Evolutionary conservation across 1,140 invertebrate species (phyloP).

Genomic region (Cydia amplana): DNA sequence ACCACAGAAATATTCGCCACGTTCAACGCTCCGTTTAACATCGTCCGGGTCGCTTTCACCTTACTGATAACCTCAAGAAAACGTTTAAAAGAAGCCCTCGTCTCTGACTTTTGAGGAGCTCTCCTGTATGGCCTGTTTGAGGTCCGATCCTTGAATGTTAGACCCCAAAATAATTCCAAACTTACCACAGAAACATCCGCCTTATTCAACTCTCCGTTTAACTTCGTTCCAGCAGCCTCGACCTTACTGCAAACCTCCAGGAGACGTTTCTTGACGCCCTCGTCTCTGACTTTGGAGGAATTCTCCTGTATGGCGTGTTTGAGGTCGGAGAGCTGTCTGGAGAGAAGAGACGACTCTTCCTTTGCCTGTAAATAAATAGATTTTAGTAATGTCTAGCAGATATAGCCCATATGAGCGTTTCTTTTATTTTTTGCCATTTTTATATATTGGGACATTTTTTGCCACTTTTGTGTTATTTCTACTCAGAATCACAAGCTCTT

Average conservation of each 20-base stretch:
- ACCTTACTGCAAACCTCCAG: neutral
- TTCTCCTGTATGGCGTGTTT: neutral
- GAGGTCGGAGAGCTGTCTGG: constrained; percentile 8
- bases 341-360: constrained; percentile 12
- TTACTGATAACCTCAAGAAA: neutral
- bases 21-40: neutral
- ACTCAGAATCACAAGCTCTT: too few relatives aligned
- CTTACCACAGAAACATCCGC: neutral
- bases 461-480: too few relatives aligned
- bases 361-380: neutral
- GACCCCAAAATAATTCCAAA: neutral
- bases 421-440: too few relatives aligned
- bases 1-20: neutral
- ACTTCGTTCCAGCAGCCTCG: neutral
- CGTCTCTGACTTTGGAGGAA: neutral
- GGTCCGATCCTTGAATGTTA: neutral
- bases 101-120: neutral
- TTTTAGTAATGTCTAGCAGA: neutral
- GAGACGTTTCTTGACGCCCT: neutral
- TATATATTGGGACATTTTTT: too few relatives aligned
- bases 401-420: too few relatives aligned
- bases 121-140: neutral
- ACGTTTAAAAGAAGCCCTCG: neutral
- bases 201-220: neutral
- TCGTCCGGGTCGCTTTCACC: neutral